A percentile compares a stretch with the other conserved stretches of the same genome.
Evolutionary conservation across 2,888 invertebrate species (phyloP).

Genomic region (Andrena flavipes): DNA sequence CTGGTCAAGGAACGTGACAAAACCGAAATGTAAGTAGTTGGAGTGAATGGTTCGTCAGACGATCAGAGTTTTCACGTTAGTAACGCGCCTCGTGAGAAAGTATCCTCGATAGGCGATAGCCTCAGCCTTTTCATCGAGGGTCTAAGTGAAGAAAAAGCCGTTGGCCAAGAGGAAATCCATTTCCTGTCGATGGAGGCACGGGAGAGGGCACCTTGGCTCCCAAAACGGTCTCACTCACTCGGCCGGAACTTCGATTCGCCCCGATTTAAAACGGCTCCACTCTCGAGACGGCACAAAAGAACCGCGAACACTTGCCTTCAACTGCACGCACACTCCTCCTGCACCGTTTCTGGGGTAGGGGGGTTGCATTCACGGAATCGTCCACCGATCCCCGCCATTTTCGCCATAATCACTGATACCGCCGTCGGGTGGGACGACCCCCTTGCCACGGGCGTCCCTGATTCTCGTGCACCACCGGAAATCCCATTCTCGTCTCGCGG

Average conservation of each 20-base stretch:
- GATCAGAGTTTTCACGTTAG: not conserved
- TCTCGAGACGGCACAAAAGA: slow-evolving; percentile 28
- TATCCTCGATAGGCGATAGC: not conserved
- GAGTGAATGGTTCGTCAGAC: slow-evolving; percentile 28
- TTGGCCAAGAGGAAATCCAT: slow-evolving; percentile 40
- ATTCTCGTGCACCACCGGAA: slow-evolving; percentile 22
- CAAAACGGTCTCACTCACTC: slow-evolving; percentile 37
- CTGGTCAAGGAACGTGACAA: not conserved
- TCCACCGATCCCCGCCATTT: slow-evolving; percentile 69
- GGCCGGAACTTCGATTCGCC: slow-evolving; percentile 38
- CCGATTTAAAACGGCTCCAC: slow-evolving; percentile 43
- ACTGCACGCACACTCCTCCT: not conserved
- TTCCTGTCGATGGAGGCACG: slow-evolving; percentile 33
- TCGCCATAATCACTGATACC: slow-evolving; percentile 63
- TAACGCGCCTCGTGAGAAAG: not conserved
- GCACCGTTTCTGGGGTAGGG: not conserved
- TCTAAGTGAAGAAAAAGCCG: slow-evolving; percentile 31
- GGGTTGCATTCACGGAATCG: slow-evolving; percentile 28
- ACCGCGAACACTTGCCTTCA: slow-evolving; percentile 33
- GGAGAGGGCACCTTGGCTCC: slow-evolving; percentile 24
- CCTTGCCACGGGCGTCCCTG: not conserved
- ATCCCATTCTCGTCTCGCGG: not conserved
- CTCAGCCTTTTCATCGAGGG: not conserved
- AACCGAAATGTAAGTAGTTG: slow-evolving; percentile 6
- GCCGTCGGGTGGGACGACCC: slow-evolving; percentile 39